Evolutionary conservation across 1,140 invertebrate species (phyloP).

Genomic region (Thaumetopoea pityocampa): DNA sequence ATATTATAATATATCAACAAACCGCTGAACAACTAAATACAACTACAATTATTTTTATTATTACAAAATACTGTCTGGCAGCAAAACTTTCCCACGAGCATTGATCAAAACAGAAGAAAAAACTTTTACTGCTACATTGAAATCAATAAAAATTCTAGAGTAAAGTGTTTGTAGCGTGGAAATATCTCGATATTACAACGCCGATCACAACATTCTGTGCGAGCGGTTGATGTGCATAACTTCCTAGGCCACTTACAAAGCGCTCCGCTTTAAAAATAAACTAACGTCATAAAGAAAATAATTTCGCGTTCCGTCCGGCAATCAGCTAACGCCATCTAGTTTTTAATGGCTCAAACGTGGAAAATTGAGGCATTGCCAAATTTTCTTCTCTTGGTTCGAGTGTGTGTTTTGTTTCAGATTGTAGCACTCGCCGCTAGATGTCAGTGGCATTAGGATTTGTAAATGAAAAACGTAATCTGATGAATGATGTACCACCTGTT

Average conservation of each 20-base stretch:
- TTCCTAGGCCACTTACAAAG: slow-evolving; percentile 65
- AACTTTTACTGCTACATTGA: slow-evolving; percentile 20
- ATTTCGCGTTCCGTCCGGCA: slow-evolving; percentile 1
- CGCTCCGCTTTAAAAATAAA: slow-evolving; percentile 64
- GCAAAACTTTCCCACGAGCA: slow-evolving; percentile 21
- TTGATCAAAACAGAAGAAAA: slow-evolving; percentile 18
- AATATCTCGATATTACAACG: slow-evolving; percentile 38
- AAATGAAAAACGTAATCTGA: neutral
- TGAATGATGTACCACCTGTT: slow-evolving; percentile 1
- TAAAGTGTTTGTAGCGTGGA: slow-evolving; percentile 27
- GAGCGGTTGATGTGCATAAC: slow-evolving; percentile 41
- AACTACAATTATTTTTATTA: slow-evolving; percentile 2
- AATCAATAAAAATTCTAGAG: slow-evolving; percentile 20
- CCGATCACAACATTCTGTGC: slow-evolving; percentile 30
- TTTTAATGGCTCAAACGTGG: neutral
- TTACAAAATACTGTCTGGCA: neutral
- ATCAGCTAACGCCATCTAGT: slow-evolving; percentile 44
- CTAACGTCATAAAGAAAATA: slow-evolving; percentile 37
- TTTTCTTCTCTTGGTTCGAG: slow-evolving; percentile 9
- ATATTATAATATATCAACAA: too few species aligned
- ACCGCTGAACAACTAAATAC: too few species aligned
- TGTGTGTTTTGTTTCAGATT: slow-evolving; percentile 11
- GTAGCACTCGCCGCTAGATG: slow-evolving; percentile 21
- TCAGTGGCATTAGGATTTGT: slow-evolving; percentile 7
- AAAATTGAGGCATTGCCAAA: slow-evolving; percentile 26